Evolutionary conservation across 1,140 invertebrate species (phyloP), one percentile per base, ranked within the genome.

Genomic region (Saccostrea cuccullata): DNA sequence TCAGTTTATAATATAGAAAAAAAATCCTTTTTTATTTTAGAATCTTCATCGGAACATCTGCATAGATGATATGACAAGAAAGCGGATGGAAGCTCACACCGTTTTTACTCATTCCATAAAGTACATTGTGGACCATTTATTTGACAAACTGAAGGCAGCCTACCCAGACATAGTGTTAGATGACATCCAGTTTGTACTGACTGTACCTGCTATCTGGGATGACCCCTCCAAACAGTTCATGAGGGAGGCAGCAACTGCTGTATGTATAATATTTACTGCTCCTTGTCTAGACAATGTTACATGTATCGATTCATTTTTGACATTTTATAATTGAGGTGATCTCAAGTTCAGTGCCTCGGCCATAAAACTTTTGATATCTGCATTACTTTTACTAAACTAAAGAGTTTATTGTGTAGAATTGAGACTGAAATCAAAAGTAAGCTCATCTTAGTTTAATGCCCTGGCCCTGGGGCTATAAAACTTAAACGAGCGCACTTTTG

Each of bases 181-280:
- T 47, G 88, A 91, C 30, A 89, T 93, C 13, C 89, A 91, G n/a
- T 94, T 92, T 92, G 91, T 94, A 40, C 86, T 94, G 2, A 94
- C 93, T 0, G 93, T 94, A 11, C 93, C 93, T 11, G 93, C 93
- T 23, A 93, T 93, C 64, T 94, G 93, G 93, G 92, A 92, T 82
- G 93, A 94, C 82, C 89, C 90, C 23, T 91, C 93, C 86, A 94
- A 94, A 88, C 93, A 94, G 91, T 94, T 94, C 87, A 94, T 94
- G 90, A 88, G 93, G 60, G 92, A 93, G 70, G 92, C 93, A n/a
- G 92, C 93, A 1, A 89, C 89, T 67, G 90, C 91, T 90, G 93
- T 94, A 86, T 40, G 83, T 87, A 4, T 67, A 8, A 47, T 9
- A 6, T 47, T 47, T 47, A 11, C 2, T 11, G 9, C 2, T 47